Base-by-base conservation (phyloP, 2,888 invertebrate genomes). In the Polydesmus complanatus region DNA sequence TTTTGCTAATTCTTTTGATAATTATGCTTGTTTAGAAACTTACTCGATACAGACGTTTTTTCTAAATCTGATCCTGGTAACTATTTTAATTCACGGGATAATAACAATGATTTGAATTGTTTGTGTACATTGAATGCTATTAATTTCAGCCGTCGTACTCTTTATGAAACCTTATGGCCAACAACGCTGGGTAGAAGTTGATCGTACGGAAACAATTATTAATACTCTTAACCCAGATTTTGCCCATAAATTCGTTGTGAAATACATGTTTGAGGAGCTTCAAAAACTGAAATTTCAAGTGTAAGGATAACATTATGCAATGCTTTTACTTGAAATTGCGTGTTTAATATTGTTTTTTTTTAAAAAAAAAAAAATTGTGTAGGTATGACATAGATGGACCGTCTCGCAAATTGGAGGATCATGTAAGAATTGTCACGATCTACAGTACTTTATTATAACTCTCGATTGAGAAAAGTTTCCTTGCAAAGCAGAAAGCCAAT, bases 241-340 rank as follows among this genome's bases (percentile, higher is more conserved):
- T 76, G 76, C 76, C 1, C 77, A 72, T 26, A 78, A 78, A 68
- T 76, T 81, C 66, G 70, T 74, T 25, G 66, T 80, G 49, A 75
- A 76, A 49, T 81, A 80, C 68, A 74, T 74, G 61, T 81, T 81
- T 73, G 80, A 81, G 67, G 77, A 79, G 64, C 77, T 78, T 56
- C 81, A 81, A 69, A 70, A 75, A 26, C 68, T 81, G 37, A 73
- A 73, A 66, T 77, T 81, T 69, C 76, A 77, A 63, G 72, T 78
- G 67, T 61, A 37, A 60, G 58, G 5, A 50, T 3, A 3, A 21
- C 21, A 3, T 50, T 50, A 2, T 50, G n/a, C 2, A 3, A 3
- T 2, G 37, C 27, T 2, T 37, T 23, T 56, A 19, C 19, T 37
- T 11, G 19, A n/a, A 27, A 27, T 8, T 23, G 2, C 26, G n/a